Evolutionary conservation across 2,888 invertebrate genomes (phyloP).

Genomic region (Tuberolachnus salignus): DNA sequence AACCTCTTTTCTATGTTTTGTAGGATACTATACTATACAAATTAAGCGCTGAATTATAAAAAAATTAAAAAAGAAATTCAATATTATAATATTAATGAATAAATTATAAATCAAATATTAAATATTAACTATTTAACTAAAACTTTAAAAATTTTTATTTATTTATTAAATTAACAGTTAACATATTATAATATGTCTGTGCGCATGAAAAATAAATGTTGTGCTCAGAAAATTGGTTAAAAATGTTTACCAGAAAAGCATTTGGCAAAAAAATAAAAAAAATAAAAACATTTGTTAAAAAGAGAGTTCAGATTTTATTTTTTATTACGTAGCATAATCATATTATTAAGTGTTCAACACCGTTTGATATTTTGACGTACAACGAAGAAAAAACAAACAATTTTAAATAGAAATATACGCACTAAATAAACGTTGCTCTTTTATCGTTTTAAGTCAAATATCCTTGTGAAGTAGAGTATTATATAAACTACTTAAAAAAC

Average conservation of each 20-base stretch:
- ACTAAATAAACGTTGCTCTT: slow-evolving; percentile 1
- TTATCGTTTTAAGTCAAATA: slow-evolving; percentile 17
- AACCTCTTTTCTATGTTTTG: no score
- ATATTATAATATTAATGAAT: no score
- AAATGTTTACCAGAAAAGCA: slow-evolving; percentile 9
- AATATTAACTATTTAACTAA: no score
- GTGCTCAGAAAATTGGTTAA: no score
- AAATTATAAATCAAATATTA: no score
- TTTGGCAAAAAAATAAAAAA: background rate
- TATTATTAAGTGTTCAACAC: background rate
- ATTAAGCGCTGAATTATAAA: no score
- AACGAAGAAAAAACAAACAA: background rate
- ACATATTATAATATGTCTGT: no score
- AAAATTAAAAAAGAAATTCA: no score
- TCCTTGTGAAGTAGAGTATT: background rate
- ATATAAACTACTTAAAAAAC: slow-evolving; percentile 7
- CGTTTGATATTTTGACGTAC: background rate
- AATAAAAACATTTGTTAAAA: slow-evolving; percentile 9
- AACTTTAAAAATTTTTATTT: no score
- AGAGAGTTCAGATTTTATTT: background rate
- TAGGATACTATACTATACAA: no score
- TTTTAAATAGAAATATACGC: background rate
- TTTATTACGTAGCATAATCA: background rate
- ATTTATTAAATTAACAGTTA: no score
- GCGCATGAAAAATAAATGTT: no score